Conservation (phyloP, 2,797 vertebrate species). For the Sphaeramia orbicularis region DNA sequence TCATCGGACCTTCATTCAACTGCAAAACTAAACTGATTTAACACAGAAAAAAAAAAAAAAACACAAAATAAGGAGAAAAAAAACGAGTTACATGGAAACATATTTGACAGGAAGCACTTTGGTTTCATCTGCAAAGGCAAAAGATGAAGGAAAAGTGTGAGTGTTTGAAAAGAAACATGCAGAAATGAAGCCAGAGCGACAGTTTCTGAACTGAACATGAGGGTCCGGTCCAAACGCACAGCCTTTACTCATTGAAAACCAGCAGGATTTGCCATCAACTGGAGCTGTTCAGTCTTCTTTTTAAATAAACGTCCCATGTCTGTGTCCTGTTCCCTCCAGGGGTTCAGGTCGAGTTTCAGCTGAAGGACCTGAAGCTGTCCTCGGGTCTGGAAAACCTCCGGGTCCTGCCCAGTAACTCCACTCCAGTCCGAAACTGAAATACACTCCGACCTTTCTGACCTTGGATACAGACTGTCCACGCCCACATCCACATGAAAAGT, state of each 20-base stretch:
- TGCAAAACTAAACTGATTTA: background rate
- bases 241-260: conserved; percentile 3
- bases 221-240: conserved; percentile 28
- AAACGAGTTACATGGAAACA: background rate
- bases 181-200: background rate
- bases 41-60: background rate
- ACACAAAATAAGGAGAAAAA: conserved; percentile 5
- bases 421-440: conserved; percentile 15
- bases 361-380: conserved; percentile 71
- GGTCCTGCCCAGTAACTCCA: conserved; percentile 69
- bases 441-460: background rate
- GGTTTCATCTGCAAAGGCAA: conserved; percentile 20
- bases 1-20: conserved; percentile 3
- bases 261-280: conserved; percentile 12
- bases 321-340: conserved; percentile 60
- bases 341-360: conserved; percentile 47
- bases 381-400: conserved; percentile 56
- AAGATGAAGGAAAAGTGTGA: background rate
- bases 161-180: background rate
- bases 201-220: background rate
- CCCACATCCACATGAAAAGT: no score
- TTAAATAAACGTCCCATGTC: conserved; percentile 65
- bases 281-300: conserved; percentile 30
- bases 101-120: conserved; percentile 28
- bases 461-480: conserved; percentile 1